Evolutionary conservation across 2,113 vertebrate genomes (phyloP).

Genomic region (Aptenodytes forsteri): DNA sequence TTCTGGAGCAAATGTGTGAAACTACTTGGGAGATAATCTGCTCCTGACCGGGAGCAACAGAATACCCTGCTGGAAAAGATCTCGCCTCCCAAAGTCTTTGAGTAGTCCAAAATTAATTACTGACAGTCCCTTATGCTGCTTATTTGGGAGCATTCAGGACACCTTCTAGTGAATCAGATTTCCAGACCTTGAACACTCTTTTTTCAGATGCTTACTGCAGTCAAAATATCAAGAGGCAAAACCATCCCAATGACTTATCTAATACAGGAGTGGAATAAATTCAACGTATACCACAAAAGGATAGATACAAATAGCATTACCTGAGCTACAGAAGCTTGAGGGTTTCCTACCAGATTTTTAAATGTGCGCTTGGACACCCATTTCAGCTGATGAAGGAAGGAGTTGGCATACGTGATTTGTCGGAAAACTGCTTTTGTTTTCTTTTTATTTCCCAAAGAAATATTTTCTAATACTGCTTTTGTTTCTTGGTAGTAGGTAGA

Average conservation of each 20-base stretch:
- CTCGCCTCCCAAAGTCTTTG: neutral
- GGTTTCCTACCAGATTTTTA: slow-evolving; percentile 87
- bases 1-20: neutral
- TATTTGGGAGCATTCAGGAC: neutral
- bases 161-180: neutral
- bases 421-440: slow-evolving; percentile 23
- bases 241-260: too few relatives aligned
- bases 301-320: slow-evolving; percentile 47
- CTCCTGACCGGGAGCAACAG: neutral
- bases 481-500: slow-evolving; percentile 74
- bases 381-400: slow-evolving; percentile 88
- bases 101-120: neutral
- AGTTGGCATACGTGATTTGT: slow-evolving; percentile 82
- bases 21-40: neutral
- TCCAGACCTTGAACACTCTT: neutral
- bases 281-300: neutral
- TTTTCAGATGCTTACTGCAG: neutral
- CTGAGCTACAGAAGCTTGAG: slow-evolving; percentile 92
- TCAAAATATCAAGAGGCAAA: neutral
- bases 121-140: neutral
- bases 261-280: neutral
- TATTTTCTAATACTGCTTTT: slow-evolving; percentile 73
- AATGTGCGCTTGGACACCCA: slow-evolving; percentile 90
- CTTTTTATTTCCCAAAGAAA: slow-evolving; percentile 63
- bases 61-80: neutral